These are phyloP conservation scores for Stercorarius parasiticus DNA, from an alignment of 2,113 vertebrate genomes.

Conservation along the genomic window DNA sequence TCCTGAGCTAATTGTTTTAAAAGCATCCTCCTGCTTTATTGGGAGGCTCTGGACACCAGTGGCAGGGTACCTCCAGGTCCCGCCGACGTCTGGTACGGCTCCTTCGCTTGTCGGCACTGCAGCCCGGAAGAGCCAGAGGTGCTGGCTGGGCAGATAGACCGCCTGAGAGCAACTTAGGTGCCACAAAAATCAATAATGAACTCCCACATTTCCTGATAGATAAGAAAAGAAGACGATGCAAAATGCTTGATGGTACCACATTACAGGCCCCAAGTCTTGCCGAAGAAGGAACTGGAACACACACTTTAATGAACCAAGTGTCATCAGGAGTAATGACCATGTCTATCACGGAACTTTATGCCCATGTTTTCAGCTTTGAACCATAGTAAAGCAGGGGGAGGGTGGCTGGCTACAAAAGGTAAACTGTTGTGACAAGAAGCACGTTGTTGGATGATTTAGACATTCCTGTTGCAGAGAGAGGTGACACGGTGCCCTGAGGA, in stretches of 20 bases:
- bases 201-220: neutral
- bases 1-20: neutral
- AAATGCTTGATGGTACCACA: neutral
- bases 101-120: neutral
- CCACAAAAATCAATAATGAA: neutral
- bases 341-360: neutral
- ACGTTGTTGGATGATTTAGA: neutral
- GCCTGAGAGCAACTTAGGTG: neutral
- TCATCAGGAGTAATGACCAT: neutral
- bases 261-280: neutral
- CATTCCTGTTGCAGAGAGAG: neutral
- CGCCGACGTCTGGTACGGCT: accelerated
- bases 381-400: neutral
- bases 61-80: neutral
- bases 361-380: neutral
- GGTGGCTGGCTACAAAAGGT: neutral
- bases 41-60: neutral
- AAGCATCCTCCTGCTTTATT: neutral
- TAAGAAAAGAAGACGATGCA: neutral
- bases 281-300: neutral
- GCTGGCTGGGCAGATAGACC: neutral
- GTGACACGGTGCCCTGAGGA: neutral
- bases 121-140: neutral
- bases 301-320: neutral
- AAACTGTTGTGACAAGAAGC: neutral